Base-by-base conservation (phyloP, 2,113 vertebrate species). In the Podilymbus podiceps region DNA sequence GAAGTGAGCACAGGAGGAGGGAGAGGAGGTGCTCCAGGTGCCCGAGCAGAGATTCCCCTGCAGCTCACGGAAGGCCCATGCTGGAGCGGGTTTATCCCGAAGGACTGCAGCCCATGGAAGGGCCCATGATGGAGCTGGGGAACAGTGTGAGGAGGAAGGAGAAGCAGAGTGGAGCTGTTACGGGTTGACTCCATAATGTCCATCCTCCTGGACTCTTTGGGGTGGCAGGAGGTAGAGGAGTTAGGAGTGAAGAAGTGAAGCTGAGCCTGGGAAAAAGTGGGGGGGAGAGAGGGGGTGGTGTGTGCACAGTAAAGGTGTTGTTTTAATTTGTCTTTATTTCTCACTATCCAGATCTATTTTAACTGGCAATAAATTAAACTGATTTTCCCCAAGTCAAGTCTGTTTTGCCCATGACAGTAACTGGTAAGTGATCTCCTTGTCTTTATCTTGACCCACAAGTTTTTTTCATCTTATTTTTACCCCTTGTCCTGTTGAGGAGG, bases 181-280 rank as follows among this genome's bases (percentile, higher is more conserved):
- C 6, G 9, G 40, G 49, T 14, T 62, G n/a, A 49, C 17, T 4
- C n/a, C 14, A n/a, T 31, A 63, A 53, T 9, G 7, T 33, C 46
- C 19, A 55, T 30, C 13, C 2, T 3, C 15, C 23, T 62, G 40
- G 2, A 9, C 40, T 0, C 0, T 23, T 9, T 17, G 5, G 33
- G 40, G 33, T 27, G 22, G 31, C 8, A 25, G 18, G 18, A 46
- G 9, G 19, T 46, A 68, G 47, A 60, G 28, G 12, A 47, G 47
- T 15, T 47, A 9, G 15, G 27, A 75, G 18, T 46, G 44, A 67
- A 75, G 33, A 16, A 56, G 6, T 20, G 8, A 88, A 56, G 11
- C 11, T 76, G 35, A 87, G 20, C 31, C 38, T 77, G 18, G 22
- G 19, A 25, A 76, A 52, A 68, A 53, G 5, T 7, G 8, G 17